Percentiles rank a stretch among this genome's conserved stretches.
Conservation (phyloP, 2,888 invertebrate genomes). For the Hymenopus coronatus region DNA sequence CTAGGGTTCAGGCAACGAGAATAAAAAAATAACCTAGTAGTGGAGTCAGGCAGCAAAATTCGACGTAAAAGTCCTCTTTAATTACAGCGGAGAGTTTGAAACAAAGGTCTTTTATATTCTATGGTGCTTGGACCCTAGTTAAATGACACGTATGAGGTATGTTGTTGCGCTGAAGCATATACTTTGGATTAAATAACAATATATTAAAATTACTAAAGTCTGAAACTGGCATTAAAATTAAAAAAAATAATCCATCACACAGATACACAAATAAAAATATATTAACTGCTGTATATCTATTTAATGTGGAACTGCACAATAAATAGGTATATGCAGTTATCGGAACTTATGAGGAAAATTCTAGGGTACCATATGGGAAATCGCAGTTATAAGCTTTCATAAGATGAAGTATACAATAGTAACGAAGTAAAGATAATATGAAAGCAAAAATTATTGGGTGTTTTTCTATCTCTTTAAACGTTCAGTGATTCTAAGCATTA, state of each 20-base stretch:
- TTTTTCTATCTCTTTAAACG: too few species aligned
- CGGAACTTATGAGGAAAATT: too few species aligned
- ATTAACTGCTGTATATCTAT: not conserved
- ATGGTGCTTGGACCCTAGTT: not conserved
- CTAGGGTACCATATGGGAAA: too few species aligned
- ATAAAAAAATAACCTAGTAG: not conserved
- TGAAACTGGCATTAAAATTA: not conserved
- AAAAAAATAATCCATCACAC: not conserved
- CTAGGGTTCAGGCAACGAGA: not conserved
- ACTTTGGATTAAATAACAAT: not conserved
- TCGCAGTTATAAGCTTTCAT: too few species aligned
- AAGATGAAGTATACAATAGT: too few species aligned
- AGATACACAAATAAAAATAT: not conserved
- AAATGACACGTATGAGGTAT: not conserved
- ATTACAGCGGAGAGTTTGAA: not conserved
- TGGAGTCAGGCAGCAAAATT: not conserved
- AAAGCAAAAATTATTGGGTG: too few species aligned
- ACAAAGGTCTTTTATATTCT: not conserved
- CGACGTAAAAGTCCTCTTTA: not conserved
- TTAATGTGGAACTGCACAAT: not conserved
- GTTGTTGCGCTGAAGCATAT: not conserved
- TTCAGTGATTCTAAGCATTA: too few species aligned
- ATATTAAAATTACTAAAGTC: not conserved
- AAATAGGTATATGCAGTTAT: not conserved
- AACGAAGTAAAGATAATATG: too few species aligned